Evolutionary conservation across 2,888 invertebrate genomes (phyloP), one percentile per base, ranked within the genome.

Genomic region (Dorcus parallelipipedus): DNA sequence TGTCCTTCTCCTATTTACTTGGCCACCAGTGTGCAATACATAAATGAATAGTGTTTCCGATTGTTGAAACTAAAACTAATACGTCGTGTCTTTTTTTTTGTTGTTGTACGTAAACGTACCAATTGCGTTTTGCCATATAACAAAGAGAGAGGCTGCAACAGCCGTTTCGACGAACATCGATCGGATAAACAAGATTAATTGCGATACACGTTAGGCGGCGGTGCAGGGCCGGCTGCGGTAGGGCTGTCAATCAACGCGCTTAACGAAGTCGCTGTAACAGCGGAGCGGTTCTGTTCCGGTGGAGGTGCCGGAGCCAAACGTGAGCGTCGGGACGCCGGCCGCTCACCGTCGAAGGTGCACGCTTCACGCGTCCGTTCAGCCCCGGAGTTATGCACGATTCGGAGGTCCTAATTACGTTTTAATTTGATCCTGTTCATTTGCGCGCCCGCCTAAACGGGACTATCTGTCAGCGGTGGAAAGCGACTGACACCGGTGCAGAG

Each of bases 171-270:
- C 26, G 26, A 33, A 33, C 26, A 64, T 68, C 67, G 66, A 68
- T 65, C 62, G 61, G 53, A 60, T 60, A 66, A 68, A 66, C 64
- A 67, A 67, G 67, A 68, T 68, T 68, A 68, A 68, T 68, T 67
- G 63, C 67, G 57, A 64, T 65, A 63, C 62, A 62, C 60, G 66
- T 64, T 62, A 61, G 62, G 60, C 57, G 58, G 63, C 59, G 59
- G 64, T 56, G 56, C 57, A 54, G 48, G 53, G 58, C 56, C 53
- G 56, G 63, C 53, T 60, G 56, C 58, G 60, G 62, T 54, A 50
- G 52, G 64, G 54, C 65, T 66, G 67, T 66, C 67, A 66, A 66
- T 67, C 67, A 67, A 64, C 60, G 56, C 56, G 20, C 45, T 17
- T 23, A 20, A 45, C 45, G 23, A 45, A 45, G 9, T 45, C 23